Conservation (phyloP, 1,140 invertebrate genomes). For the Anthonomus grandis region DNA sequence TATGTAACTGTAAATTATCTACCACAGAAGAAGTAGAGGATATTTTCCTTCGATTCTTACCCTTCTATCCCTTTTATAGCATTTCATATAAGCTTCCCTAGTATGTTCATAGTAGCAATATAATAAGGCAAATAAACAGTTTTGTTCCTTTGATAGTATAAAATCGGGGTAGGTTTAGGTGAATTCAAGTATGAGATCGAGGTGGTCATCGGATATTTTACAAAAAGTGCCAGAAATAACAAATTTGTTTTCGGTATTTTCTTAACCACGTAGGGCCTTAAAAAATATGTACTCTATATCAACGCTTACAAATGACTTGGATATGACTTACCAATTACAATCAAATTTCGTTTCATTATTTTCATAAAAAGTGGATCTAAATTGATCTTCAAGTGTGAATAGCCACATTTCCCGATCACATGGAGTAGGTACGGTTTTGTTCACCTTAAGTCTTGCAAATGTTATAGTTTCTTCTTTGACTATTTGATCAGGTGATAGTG, state of each 20-base stretch:
- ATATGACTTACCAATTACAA: constrained; percentile 35
- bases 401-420: constrained; percentile 67
- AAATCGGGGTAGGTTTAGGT: constrained; percentile 32
- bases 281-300: too few relatives aligned
- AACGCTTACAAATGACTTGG: too few relatives aligned
- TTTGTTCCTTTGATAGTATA: constrained; percentile 27
- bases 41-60: too few relatives aligned
- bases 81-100: constrained; percentile 41
- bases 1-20: too few relatives aligned
- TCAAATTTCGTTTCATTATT: constrained; percentile 30
- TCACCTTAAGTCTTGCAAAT: constrained; percentile 44
- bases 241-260: constrained; percentile 79
- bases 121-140: constrained; percentile 42
- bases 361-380: constrained; percentile 23
- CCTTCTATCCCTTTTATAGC: constrained; percentile 51
- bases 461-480: constrained; percentile 35
- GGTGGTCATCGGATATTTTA: constrained; percentile 51
- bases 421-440: constrained; percentile 66
- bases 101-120: constrained; percentile 44
- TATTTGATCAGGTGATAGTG: constrained; percentile 34
- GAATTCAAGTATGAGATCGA: constrained; percentile 11
- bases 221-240: constrained; percentile 75
- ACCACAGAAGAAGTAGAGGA: too few relatives aligned
- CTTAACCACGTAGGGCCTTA: constrained; percentile 77
- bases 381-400: constrained; percentile 44